Conservation (phyloP, 2,888 invertebrate species). For the Panopea generosa region DNA sequence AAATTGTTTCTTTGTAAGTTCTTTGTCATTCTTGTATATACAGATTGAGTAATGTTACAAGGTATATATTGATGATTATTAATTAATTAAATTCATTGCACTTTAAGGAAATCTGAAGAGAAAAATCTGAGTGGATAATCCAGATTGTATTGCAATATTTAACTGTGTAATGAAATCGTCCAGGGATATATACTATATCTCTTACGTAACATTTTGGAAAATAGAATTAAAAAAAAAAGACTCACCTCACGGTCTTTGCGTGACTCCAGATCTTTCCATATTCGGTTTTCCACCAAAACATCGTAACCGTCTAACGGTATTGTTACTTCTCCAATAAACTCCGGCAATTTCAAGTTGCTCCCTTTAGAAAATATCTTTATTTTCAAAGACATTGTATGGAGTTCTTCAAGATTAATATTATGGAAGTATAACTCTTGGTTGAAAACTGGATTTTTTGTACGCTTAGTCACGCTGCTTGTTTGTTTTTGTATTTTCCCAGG, state of each 20-base stretch:
- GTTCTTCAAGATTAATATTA: conserved; percentile 82
- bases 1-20: no score
- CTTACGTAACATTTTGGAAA: background rate
- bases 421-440: conserved; percentile 85
- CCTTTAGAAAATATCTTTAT: conserved; percentile 84
- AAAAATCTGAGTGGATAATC: no score
- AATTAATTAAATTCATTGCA: no score
- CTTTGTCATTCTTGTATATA: no score
- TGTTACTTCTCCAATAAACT: conserved; percentile 84
- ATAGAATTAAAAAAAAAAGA: background rate
- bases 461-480: conserved; percentile 80
- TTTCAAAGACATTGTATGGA: conserved; percentile 81
- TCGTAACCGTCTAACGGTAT: conserved; percentile 84
- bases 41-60: no score
- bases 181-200: no score
- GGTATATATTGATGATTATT: no score
- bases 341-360: conserved; percentile 82
- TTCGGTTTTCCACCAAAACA: conserved; percentile 84
- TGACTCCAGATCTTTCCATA: conserved; percentile 84
- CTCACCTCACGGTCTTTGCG: conserved; percentile 72
- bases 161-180: no score
- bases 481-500: conserved; percentile 85
- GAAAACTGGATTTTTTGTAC: conserved; percentile 84
- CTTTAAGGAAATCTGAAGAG: no score
- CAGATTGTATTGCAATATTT: no score